Conservation (phyloP, 2,113 vertebrate genomes). For the Neogobius melanostomus region DNA sequence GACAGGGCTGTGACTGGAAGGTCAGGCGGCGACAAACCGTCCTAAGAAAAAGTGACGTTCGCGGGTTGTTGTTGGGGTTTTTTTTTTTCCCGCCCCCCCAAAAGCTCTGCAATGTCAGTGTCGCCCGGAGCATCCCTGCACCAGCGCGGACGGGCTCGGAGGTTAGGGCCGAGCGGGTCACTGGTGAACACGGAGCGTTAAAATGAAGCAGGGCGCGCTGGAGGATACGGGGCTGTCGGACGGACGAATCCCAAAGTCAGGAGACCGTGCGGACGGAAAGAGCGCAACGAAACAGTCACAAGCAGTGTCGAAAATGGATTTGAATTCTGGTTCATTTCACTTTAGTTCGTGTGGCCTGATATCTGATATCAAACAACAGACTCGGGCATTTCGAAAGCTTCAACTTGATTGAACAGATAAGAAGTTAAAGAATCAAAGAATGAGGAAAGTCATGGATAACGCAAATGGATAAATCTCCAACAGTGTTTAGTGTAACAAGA, state of each 20-base stretch:
- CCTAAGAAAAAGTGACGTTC: slow-evolving; percentile 37
- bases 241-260: background rate
- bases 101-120: slow-evolving; percentile 12
- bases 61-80: slow-evolving; percentile 3
- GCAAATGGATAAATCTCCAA: too few species aligned
- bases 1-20: slow-evolving; percentile 54
- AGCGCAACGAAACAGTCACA: too few species aligned
- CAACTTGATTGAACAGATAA: too few species aligned
- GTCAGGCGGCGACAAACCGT: slow-evolving; percentile 39
- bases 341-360: too few species aligned
- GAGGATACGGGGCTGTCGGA: background rate
- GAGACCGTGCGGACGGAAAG: too few species aligned
- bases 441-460: too few species aligned
- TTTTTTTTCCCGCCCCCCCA: background rate
- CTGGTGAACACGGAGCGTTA: background rate
- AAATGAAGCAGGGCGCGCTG: slow-evolving; percentile 11
- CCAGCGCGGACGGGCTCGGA: background rate
- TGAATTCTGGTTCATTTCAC: too few species aligned
- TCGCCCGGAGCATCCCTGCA: slow-evolving; percentile 21
- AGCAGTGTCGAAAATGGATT: too few species aligned
- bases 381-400: too few species aligned
- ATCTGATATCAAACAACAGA: too few species aligned
- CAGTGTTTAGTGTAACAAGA: too few species aligned
- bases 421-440: too few species aligned
- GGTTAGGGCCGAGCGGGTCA: slow-evolving; percentile 30